These are phyloP conservation scores for Otus scops DNA, from an alignment of 2,797 vertebrate species.

Conservation along the genomic window DNA sequence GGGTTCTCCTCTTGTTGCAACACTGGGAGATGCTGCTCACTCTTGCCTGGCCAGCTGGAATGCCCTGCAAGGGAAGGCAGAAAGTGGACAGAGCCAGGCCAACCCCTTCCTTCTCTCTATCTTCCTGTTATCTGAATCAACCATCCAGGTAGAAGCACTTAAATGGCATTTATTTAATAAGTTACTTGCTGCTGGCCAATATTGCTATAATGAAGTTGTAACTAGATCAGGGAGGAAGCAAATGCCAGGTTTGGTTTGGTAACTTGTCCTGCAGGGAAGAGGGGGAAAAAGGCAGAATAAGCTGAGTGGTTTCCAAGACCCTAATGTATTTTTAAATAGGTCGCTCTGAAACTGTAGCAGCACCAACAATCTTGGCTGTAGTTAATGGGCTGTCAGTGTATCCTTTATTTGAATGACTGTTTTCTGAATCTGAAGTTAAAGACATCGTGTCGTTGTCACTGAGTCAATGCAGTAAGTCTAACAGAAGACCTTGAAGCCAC, in stretches of 20 bases:
- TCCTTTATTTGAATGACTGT: constrained; percentile 56
- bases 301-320: constrained; percentile 43
- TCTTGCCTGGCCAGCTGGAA: neutral
- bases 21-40: neutral
- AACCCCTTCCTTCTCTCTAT: neutral
- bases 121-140: constrained; percentile 1
- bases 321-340: constrained; percentile 75
- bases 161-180: constrained; percentile 75
- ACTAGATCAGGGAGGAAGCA: constrained; percentile 70
- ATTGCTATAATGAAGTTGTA: constrained; percentile 73
- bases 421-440: constrained; percentile 56
- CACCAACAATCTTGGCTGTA: constrained; percentile 66
- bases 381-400: constrained; percentile 73
- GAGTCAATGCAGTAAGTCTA: constrained; percentile 27
- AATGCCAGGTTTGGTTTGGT: constrained; percentile 57
- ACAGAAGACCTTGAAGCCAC: constrained; percentile 39
- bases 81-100: neutral
- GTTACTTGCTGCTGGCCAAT: constrained; percentile 66
- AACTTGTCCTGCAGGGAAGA: constrained; percentile 58
- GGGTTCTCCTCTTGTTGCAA: neutral
- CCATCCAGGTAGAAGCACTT: constrained; percentile 54
- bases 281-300: constrained; percentile 33
- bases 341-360: constrained; percentile 54
- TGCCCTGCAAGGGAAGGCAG: neutral
- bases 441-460: constrained; percentile 24